Conservation (phyloP, 2,113 vertebrate genomes). For the Gnathonemus longibarbis region DNA sequence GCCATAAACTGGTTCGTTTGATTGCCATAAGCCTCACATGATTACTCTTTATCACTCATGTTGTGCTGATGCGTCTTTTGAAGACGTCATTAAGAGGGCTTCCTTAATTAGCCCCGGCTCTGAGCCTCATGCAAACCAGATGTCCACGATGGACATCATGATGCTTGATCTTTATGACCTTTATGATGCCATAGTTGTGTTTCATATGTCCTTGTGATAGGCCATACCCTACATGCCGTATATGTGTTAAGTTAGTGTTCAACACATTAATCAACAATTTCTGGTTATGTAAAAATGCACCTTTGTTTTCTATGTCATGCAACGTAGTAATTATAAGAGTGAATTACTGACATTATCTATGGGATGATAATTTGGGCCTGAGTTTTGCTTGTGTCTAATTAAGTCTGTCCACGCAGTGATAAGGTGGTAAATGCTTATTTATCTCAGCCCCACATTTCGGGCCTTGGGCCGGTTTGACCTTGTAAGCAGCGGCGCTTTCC, state of each 20-base stretch:
- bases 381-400: background rate
- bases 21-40: slow-evolving; percentile 35
- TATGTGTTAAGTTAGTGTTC: background rate
- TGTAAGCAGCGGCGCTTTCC: background rate
- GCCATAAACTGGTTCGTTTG: slow-evolving; percentile 32
- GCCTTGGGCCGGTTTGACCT: background rate
- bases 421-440: background rate
- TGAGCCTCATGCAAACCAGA: slow-evolving; percentile 26
- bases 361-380: background rate
- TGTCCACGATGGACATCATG: slow-evolving; percentile 9
- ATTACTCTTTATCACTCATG: slow-evolving; percentile 45
- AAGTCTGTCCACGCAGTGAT: slow-evolving; percentile 2
- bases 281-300: background rate
- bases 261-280: background rate
- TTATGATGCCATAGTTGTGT: background rate
- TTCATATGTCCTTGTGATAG: background rate
- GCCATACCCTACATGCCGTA: background rate
- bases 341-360: background rate
- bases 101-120: slow-evolving; percentile 34
- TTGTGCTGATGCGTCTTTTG: slow-evolving; percentile 36
- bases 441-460: background rate
- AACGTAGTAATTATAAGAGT: background rate
- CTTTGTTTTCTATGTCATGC: background rate
- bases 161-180: background rate
- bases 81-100: slow-evolving; percentile 30